Evolutionary conservation across 2,113 vertebrate species (phyloP).

Genomic region (Crocuta crocuta): DNA sequence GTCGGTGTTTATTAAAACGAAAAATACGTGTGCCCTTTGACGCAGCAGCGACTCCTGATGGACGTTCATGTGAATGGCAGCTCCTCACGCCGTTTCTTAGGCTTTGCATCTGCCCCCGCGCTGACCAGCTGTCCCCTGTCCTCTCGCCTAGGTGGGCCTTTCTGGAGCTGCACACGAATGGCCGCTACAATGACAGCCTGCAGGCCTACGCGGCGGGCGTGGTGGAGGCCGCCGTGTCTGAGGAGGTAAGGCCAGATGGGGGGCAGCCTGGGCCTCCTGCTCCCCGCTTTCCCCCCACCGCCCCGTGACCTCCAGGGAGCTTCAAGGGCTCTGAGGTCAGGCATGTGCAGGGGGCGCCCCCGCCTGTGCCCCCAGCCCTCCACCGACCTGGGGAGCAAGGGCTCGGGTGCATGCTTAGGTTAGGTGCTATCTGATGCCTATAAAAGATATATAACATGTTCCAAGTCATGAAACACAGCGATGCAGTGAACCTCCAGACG

Average conservation of each 20-base stretch:
- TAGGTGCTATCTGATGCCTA: background rate
- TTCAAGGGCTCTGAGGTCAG: background rate
- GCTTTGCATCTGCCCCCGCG: rapidly evolving
- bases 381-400: too few relatives aligned
- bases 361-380: background rate
- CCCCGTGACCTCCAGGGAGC: rapidly evolving
- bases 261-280: background rate
- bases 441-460: rapidly evolving
- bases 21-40: background rate
- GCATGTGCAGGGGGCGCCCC: rapidly evolving
- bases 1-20: background rate
- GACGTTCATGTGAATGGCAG: background rate
- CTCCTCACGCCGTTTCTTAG: rapidly evolving
- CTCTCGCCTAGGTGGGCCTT: constrained; percentile 91
- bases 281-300: background rate
- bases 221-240: constrained; percentile 91
- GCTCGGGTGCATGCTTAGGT: background rate
- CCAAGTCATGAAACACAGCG: too few relatives aligned
- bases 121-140: background rate
- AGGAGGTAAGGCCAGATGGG: constrained; percentile 86
- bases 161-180: constrained; percentile 91
- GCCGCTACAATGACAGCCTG: constrained; percentile 91
- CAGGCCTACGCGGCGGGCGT: constrained; percentile 96
- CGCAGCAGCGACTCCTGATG: background rate
- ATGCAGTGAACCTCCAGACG: too few relatives aligned